These are phyloP conservation scores for Acronicta psi DNA, from an alignment of 2,888 invertebrate genomes.

Conservation along the genomic window DNA sequence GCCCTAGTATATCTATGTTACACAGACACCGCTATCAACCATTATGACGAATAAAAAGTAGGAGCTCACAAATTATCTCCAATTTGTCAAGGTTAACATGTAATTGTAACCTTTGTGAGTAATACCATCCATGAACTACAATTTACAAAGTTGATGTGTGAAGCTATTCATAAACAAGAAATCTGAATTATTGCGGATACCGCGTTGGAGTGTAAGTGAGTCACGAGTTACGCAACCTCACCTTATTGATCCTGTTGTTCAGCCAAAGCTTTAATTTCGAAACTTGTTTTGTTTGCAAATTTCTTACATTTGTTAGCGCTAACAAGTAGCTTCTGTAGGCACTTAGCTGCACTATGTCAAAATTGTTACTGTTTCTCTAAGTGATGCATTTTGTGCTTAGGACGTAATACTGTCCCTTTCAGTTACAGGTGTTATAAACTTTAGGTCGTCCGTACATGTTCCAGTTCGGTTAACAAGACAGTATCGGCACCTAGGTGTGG, in stretches of 20 bases:
- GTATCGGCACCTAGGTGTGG: conserved; percentile 64
- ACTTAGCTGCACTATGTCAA: conserved; percentile 42
- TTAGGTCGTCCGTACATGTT: conserved; percentile 21
- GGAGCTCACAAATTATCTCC: conserved; percentile 46
- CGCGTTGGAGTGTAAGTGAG: conserved; percentile 48
- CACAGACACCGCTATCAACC: conserved; percentile 29
- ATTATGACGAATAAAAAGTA: conserved; percentile 46
- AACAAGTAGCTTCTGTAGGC: conserved; percentile 24
- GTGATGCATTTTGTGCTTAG: conserved; percentile 14
- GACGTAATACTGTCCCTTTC: conserved; percentile 15
- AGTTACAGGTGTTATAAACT: conserved; percentile 5
- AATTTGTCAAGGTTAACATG: conserved; percentile 47
- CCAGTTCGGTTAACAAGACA: conserved; percentile 47
- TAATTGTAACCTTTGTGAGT: conserved; percentile 50
- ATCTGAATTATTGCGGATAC: conserved; percentile 48
- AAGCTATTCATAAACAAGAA: conserved; percentile 47
- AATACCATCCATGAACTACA: conserved; percentile 42
- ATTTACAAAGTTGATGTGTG: conserved; percentile 27
- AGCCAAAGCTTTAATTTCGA: conserved; percentile 43
- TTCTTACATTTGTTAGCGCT: conserved; percentile 35
- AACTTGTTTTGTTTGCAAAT: conserved; percentile 42
- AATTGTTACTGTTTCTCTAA: conserved; percentile 44
- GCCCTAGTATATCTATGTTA: conserved; percentile 21
- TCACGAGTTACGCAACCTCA: conserved; percentile 53
- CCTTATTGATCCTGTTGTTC: conserved; percentile 53